Percentiles rank a stretch among this genome's conserved stretches.
phyloP scores from a whole-genome alignment of 2,888 invertebrate species.

The Tridacna crocea region DNA sequence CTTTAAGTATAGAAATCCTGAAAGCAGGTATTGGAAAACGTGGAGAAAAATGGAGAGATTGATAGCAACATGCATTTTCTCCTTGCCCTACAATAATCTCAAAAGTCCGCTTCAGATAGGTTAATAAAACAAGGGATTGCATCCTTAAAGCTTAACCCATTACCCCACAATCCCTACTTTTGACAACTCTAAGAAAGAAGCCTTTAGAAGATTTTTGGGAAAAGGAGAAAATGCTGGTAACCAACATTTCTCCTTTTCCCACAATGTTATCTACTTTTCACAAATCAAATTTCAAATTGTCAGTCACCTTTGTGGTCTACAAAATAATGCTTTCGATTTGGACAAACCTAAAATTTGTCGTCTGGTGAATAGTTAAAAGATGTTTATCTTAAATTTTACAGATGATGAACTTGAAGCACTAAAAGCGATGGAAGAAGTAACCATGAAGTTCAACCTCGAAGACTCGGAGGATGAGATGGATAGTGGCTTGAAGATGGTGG shows the following conservation, averaged over 20 bases:
- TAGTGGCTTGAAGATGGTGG: conserved; percentile 68
- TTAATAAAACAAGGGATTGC: no score
- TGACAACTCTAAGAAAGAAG: no score
- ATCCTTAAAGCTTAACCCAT: no score
- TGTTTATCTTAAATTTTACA: conserved; percentile 13
- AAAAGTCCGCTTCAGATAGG: no score
- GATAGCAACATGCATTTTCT: no score
- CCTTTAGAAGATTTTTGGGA: background rate
- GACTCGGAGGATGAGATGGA: conserved; percentile 60
- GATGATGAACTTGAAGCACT: conserved; percentile 66
- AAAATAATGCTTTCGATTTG: background rate
- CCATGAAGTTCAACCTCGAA: conserved; percentile 68
- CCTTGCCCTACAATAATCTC: no score
- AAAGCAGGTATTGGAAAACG: no score
- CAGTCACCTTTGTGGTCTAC: background rate
- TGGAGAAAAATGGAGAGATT: no score
- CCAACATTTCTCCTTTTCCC: background rate
- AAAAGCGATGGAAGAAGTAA: conserved; percentile 67
- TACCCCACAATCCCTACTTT: no score
- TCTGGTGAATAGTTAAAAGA: background rate
- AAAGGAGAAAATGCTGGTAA: conserved; percentile 5
- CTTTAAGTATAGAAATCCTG: no score
- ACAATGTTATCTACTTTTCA: background rate
- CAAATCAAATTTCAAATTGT: background rate
- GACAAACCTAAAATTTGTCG: background rate